Base-by-base conservation (phyloP, 1,140 invertebrate species). In the Macrobrachium rosenbergii region DNA sequence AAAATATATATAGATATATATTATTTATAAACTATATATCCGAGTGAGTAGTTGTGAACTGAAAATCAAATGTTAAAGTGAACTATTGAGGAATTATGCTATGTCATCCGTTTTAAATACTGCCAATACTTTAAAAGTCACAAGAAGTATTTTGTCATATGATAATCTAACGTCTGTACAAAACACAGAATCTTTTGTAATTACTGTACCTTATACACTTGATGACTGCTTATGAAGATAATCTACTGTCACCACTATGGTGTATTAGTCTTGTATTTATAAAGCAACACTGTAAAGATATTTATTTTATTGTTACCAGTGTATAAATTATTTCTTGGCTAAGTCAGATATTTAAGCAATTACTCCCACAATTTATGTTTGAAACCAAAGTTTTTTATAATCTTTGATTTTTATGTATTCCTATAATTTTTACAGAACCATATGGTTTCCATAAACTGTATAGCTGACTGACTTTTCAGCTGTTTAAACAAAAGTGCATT, bases 131-230 rank as follows among this genome's bases (percentile, higher is more conserved):
- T 64, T 73, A 81, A 87, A 79, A 81, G 85, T 87, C 78, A 87
- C 85, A 87, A 87, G 81, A 87, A 87, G 85, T 87, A 87, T 87
- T 87, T 87, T 87, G 77, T 82, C 85, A 87, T 87, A 80, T 81
- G 45, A 73, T 75, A 87, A 69, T 64, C 84, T 67, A 87, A 87
- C 78, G 85, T 81, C 72, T 87, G 85, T 87, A 87, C 85, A 87
- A 87, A 87, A 81, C 79, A 84, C 75, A 84, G 75, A 81, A 77
- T 87, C 81, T 87, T 87, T 81, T 87, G 81, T 81, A 77, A 81
- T 63, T 81, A 77, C 78, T 52, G 52, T 52, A 52, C 52, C 52
- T 52, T 52, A 52, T 52, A 52, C 52, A 52, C 52, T 52, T 12
- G 52, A 52, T 52, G 52, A 87, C 62, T 87, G 79, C 85, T 82